Evolutionary conservation across 2,797 vertebrate genomes (phyloP), one percentile per base, ranked within the genome.

Genomic region (Sciaenops ocellatus): DNA sequence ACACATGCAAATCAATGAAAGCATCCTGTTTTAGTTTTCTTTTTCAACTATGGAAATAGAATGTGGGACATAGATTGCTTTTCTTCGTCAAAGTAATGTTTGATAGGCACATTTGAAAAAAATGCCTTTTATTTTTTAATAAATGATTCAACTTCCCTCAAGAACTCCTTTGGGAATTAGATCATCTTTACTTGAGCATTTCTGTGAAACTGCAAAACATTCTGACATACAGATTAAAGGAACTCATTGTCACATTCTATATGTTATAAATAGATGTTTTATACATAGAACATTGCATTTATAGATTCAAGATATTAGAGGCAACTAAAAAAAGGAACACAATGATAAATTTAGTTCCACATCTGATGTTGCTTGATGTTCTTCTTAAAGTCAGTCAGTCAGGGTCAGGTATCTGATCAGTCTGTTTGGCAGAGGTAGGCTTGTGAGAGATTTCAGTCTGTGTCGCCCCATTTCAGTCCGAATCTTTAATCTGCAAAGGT

Each of bases 401-500:
- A 90, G 69, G 30, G 69, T 89, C 61, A 99, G 88, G 89, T 97
- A 99, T 30, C 92, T 92, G 59, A 97, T 95, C 79, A 99, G 86
- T 90, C 96, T 96, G 86, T 93, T 86, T 0, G 98, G 98, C 26
- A 99, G 94, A 1, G 97, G 98, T 87, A 99, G 88, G 0, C 92
- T 93, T 66, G 95, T 88, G 3, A 99, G 85, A 54, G 94, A 94
- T 51, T 92, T 94, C 66, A 98, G 91, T 63, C 97, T 96, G n/a
- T 90, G 88, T 48, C 90, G 94, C 70, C 97, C 97, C 42, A 98
- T 86, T 73, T 96, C 90, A 67, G 92, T 94, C 66, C 97, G 95
- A 47, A 99, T 95, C 85, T 82, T 96, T 75, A 98, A 79, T 73
- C 97, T 96, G 84, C 97, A 98, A 24, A 98, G 96, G 80, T 99